A percentile compares a stretch with the other conserved stretches of the same genome.
These are phyloP conservation scores for Monoplex corrugatus DNA, from an alignment of 2,888 invertebrate genomes.

Conservation along the genomic window DNA sequence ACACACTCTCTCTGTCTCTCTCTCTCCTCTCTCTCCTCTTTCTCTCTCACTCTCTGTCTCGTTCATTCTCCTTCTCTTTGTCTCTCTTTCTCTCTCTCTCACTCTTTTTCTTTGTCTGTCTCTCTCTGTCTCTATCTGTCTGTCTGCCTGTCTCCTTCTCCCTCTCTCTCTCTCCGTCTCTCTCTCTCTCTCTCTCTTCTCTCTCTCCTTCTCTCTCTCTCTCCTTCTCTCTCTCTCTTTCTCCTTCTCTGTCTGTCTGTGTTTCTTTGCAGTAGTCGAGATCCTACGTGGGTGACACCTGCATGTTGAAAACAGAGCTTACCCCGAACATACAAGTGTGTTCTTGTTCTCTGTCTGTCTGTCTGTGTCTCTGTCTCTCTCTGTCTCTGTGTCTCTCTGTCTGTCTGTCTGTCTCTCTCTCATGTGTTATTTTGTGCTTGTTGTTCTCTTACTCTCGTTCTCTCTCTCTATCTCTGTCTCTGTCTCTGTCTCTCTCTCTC, in stretches of 20 bases:
- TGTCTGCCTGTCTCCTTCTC: constrained; percentile 8
- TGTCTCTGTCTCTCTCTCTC: too few species aligned
- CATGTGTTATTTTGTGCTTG: too few species aligned
- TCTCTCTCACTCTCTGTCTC: constrained; percentile 25
- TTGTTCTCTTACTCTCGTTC: not conserved
- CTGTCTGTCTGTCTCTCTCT: not conserved
- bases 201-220: constrained; percentile 42
- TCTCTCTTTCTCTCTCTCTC: constrained; percentile 42
- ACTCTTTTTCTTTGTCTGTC: constrained; percentile 36
- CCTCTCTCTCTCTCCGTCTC: constrained; percentile 24
- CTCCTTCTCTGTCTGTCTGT: not conserved
- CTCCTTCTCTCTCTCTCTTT: constrained; percentile 30
- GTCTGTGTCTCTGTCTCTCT: not conserved
- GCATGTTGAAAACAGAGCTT: not conserved
- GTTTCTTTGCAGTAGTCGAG: too few species aligned
- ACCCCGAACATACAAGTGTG: too few species aligned
- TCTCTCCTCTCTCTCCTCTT: not conserved
- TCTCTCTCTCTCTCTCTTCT: constrained; percentile 45
- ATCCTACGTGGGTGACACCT: too few species aligned
- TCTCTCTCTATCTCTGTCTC: too few species aligned
- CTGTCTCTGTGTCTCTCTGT: not conserved
- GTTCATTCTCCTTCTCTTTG: constrained; percentile 38
- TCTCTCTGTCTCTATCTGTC: not conserved
- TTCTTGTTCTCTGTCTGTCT: not conserved
- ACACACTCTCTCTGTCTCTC: not conserved